Evolutionary conservation across 2,797 vertebrate species (phyloP), one percentile per base, ranked within the genome.

Genomic region (Diceros bicornis): DNA sequence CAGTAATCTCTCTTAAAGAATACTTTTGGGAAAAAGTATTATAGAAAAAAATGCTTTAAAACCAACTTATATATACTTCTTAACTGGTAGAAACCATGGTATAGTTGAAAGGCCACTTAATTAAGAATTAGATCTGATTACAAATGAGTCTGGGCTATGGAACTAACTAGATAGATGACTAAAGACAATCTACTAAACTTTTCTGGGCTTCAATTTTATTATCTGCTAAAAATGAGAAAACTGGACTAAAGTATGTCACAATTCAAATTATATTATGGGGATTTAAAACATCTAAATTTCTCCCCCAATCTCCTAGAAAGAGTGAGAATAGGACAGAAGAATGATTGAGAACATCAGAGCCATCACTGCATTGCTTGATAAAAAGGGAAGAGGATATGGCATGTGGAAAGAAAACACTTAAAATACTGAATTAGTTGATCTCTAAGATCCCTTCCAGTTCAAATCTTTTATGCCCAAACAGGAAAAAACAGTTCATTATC

Each of bases 121-220:
- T 81, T 75, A 91, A 93, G 62, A 95, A 94, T 61, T 27, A 74
- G 21, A 83, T n/a, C 37, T 85, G n/a, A 95, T 32, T 94, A 92
- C 62, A 44, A 91, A 50, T 71, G 27, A 94, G 17, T 84, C 41
- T 85, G 23, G 32, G 47, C 29, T 89, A 77, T 16, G 9, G 13
- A 93, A 88, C 29, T 34, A 71, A 57, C 32, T 32, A 32, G 18
- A 87, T 0, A 81, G 18, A 82, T 52, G 41, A 75, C n/a, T 72
- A 37, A 89, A 61, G 55, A 94, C 34, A 92, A 94, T 89, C 79
- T 82, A 95, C 25, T 90, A 69, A 91, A 41, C 29, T 81, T 91
- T 93, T 62, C 77, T 84, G 55, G 32, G 14, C 18, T 94, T 94
- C 57, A 74, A 21, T 74, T 69, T 72, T 71, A 89, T 84, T 69